Evolutionary conservation across 1,140 invertebrate species (phyloP), one percentile per base, ranked within the genome.

Genomic region (Pseudachorutes palmiensis): DNA sequence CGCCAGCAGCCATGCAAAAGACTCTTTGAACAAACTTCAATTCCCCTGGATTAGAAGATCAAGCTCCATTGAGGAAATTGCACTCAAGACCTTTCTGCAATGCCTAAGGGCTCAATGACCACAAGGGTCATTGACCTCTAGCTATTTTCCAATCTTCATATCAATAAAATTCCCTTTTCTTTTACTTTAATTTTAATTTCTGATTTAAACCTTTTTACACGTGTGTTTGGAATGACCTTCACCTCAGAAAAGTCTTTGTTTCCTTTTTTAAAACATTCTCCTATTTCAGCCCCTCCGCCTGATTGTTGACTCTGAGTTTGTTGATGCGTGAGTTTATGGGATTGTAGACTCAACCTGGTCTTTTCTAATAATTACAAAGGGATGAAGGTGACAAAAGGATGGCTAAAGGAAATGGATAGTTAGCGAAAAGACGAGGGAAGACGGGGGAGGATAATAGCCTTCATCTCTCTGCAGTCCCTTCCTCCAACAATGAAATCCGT

Each of bases 291-390:
- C 9, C 36, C 19, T 9, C 36, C 36, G 36, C 19, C 9, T 69
- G 63, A 62, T 64, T 69, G 65, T 69, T 68, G 64, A 68, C 57
- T 48, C 24, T 65, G 45, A 65, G 62, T 55, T 48, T 60, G 64
- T 59, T 64, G 64, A 70, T 66, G 68, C 57, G 60, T 64, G 66
- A 70, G 60, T 66, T 70, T 70, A 70, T 70, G 68, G 68, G 68
- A 66, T 70, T 70, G 66, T 64, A 66, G 36, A 45, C 9, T 19
- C 36, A 45, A 9, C 36, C 19, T 45, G 36, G 36, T 45, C 36
- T 9, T 57, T 14, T 57, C 5, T 12, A 57, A 57, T 26, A 19
- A 14, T 57, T 19, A 57, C 14, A 57, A 29, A 32, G 59, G 29
- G 29, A 61, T 24, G 29, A 24, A 57, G 24, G 51, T 26, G 14